phyloP scores from a whole-genome alignment of 2,888 invertebrate genomes.

The Drosophila multiciliata region DNA sequence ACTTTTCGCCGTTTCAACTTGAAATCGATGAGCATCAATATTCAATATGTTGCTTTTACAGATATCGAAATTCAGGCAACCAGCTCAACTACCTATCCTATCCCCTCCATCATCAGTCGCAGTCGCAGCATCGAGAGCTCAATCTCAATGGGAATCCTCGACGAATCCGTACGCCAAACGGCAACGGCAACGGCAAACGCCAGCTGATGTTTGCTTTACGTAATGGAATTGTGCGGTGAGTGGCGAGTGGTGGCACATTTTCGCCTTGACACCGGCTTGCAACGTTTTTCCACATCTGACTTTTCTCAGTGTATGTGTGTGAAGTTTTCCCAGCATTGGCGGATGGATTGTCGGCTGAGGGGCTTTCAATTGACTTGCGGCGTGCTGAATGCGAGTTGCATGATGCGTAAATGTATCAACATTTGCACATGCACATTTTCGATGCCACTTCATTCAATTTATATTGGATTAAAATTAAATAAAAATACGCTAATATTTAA shows the following conservation, averaged over 20 bases:
- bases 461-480: constrained; percentile 74
- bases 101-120: constrained; percentile 14
- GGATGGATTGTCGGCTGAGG: constrained; percentile 47
- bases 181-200: constrained; percentile 58
- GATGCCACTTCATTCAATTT: constrained; percentile 59
- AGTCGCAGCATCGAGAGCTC: constrained; percentile 13
- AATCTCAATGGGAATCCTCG: constrained; percentile 65
- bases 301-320: constrained; percentile 39
- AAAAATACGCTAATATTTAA: constrained; percentile 68
- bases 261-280: constrained; percentile 45
- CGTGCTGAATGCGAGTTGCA: constrained; percentile 17
- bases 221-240: constrained; percentile 79
- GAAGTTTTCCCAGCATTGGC: constrained; percentile 54
- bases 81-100: constrained; percentile 10
- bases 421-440: constrained; percentile 61
- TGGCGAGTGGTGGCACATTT: constrained; percentile 65
- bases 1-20: constrained; percentile 72
- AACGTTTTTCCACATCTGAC: constrained; percentile 47
- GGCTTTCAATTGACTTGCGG: constrained; percentile 60
- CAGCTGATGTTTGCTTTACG: constrained; percentile 79
- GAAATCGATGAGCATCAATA: constrained; percentile 80
- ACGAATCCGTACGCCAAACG: constrained; percentile 65
- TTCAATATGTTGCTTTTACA: constrained; percentile 78
- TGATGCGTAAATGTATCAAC: constrained; percentile 48
- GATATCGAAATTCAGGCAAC: constrained; percentile 44